Conservation (phyloP, 2,113 vertebrate species). For the Urocynchramus pylzowi region DNA sequence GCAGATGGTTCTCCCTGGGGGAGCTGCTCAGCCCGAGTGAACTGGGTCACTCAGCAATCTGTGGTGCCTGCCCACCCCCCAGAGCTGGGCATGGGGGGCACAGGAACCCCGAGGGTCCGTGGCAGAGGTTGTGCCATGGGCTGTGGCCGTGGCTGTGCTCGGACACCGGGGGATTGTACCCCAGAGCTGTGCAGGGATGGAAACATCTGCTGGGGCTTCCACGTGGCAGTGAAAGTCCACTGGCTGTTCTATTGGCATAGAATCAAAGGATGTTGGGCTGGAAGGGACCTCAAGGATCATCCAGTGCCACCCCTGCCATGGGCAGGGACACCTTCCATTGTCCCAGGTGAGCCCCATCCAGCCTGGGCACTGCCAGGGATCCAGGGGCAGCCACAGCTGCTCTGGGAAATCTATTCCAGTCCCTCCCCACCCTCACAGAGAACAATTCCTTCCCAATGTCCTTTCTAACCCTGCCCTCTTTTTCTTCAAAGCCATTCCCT, state of each 20-base stretch:
- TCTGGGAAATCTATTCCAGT: neutral
- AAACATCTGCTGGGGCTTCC: neutral
- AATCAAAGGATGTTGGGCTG: neutral
- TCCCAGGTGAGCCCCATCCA: neutral
- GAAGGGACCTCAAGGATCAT: neutral
- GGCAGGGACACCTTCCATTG: neutral
- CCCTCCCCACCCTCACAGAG: neutral
- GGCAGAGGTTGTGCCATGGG: accelerated
- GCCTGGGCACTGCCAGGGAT: neutral
- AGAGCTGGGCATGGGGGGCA: neutral
- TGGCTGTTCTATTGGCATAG: accelerated
- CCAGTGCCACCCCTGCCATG: neutral
- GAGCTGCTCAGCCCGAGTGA: constrained; percentile 41
- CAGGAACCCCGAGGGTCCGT: neutral
- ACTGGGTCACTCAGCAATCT: constrained; percentile 71
- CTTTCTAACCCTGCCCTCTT: neutral
- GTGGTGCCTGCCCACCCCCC: neutral
- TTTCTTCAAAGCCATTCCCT: neutral
- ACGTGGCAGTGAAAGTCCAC: accelerated
- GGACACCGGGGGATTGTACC: accelerated
- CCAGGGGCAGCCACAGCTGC: neutral
- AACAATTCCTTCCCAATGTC: neutral
- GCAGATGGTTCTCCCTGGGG: constrained; percentile 72
- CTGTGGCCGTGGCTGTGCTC: neutral
- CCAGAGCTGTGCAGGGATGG: neutral